Evolutionary conservation across 2,113 vertebrate species (phyloP).

Genomic region (Candoia aspera): DNA sequence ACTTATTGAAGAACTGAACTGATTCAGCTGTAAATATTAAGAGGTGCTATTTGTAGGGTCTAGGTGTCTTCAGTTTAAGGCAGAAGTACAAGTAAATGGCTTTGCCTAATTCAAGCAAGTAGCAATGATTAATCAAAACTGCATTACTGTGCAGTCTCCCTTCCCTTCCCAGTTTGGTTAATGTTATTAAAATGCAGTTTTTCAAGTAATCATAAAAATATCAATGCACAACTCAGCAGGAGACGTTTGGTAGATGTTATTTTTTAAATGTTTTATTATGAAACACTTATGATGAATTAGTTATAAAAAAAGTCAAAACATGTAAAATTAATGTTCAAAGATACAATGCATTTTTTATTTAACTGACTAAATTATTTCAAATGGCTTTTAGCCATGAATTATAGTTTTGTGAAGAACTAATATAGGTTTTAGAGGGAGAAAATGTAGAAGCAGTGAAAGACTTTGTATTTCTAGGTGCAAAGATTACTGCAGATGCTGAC

Average conservation of each 20-base stretch:
- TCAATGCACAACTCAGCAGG: not conserved
- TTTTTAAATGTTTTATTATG: constrained; percentile 21
- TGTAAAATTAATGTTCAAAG: constrained; percentile 59
- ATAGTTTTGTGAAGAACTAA: constrained; percentile 39
- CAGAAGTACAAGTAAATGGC: not conserved
- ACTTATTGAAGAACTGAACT: not conserved
- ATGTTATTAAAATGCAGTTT: not conserved
- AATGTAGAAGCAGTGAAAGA: no score
- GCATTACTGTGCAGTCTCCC: not conserved
- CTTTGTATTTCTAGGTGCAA: no score
- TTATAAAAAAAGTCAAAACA: constrained; percentile 20
- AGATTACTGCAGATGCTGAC: no score
- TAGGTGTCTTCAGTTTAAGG: not conserved
- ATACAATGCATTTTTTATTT: constrained; percentile 43
- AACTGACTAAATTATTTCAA: constrained; percentile 55
- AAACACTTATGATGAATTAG: constrained; percentile 23
- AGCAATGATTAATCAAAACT: not conserved
- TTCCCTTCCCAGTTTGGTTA: not conserved
- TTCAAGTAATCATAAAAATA: not conserved
- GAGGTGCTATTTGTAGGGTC: not conserved
- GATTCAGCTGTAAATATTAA: not conserved
- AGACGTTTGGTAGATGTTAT: constrained; percentile 1
- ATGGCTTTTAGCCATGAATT: constrained; percentile 59
- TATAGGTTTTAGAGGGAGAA: no score
- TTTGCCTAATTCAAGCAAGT: not conserved